Percentiles rank a stretch among this genome's conserved stretches.
These are phyloP conservation scores for Caretta caretta DNA, from an alignment of 2,113 vertebrate species.

Conservation along the genomic window DNA sequence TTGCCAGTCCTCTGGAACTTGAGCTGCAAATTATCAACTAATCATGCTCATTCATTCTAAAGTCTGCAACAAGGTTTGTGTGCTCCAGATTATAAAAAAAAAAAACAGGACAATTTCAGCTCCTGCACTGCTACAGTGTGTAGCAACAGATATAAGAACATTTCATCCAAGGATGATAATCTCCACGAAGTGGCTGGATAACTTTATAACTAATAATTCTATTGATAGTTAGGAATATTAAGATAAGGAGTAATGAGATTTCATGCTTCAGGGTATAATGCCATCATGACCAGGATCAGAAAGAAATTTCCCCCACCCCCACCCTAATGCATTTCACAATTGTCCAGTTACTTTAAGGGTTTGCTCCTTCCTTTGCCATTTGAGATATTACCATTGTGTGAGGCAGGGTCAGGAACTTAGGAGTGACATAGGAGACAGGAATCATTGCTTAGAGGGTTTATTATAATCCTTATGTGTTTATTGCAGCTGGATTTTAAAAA, in stretches of 20 bases:
- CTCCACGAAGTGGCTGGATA: background rate
- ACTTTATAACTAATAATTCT: background rate
- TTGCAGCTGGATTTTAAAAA: background rate
- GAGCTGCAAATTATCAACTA: background rate
- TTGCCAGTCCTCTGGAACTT: background rate
- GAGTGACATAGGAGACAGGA: background rate
- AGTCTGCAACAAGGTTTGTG: background rate
- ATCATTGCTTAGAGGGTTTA: background rate
- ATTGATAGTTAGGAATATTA: background rate
- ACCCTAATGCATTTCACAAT: background rate
- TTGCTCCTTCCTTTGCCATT: background rate
- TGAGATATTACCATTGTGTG: background rate
- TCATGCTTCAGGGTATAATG: background rate
- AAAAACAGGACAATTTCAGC: background rate
- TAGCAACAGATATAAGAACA: background rate
- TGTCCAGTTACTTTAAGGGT: background rate
- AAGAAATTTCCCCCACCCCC: background rate
- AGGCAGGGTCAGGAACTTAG: background rate
- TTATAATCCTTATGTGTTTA: background rate
- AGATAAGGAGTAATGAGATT: background rate
- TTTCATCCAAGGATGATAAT: background rate
- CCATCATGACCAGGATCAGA: background rate
- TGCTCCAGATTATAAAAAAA: background rate
- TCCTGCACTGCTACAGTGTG: background rate
- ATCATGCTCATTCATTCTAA: background rate